A percentile compares a stretch with the other conserved stretches of the same genome.
Evolutionary conservation across 1,140 invertebrate genomes (phyloP).

Genomic region (Xylocopa sonorina): DNA sequence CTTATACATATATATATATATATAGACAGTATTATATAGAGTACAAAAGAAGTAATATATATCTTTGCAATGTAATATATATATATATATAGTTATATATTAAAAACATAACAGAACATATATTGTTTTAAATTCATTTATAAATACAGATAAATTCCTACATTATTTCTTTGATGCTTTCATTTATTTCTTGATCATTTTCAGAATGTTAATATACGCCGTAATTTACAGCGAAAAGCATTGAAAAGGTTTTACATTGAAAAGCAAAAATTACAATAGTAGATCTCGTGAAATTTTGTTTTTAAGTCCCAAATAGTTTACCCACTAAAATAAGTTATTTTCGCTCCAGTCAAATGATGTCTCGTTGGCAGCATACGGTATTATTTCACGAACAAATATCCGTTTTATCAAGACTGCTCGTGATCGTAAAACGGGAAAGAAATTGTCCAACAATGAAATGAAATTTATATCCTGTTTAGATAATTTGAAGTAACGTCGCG

Average conservation of each 20-base stretch:
- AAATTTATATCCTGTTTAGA: background rate
- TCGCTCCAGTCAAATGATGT: slow-evolving; percentile 17
- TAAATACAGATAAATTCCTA: background rate
- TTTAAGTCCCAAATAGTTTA: background rate
- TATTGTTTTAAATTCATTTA: background rate
- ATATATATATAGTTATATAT: background rate
- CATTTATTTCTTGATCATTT: background rate
- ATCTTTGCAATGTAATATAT: slow-evolving; percentile 6
- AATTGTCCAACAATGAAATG: background rate
- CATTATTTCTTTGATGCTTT: no score
- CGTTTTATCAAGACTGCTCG: background rate
- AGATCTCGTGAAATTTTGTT: background rate
- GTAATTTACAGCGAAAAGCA: no score
- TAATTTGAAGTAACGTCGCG: slow-evolving; percentile 19
- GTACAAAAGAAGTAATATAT: background rate
- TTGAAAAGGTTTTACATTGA: no score
- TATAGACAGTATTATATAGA: slow-evolving; percentile 19
- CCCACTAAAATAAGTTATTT: background rate
- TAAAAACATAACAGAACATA: background rate
- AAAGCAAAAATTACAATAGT: no score
- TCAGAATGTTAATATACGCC: background rate
- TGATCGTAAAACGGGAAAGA: background rate
- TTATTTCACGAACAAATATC: background rate
- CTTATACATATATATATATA: background rate
- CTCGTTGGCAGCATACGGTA: background rate